Conservation (phyloP, 1,140 invertebrate genomes). For the Holotrichia oblita region DNA sequence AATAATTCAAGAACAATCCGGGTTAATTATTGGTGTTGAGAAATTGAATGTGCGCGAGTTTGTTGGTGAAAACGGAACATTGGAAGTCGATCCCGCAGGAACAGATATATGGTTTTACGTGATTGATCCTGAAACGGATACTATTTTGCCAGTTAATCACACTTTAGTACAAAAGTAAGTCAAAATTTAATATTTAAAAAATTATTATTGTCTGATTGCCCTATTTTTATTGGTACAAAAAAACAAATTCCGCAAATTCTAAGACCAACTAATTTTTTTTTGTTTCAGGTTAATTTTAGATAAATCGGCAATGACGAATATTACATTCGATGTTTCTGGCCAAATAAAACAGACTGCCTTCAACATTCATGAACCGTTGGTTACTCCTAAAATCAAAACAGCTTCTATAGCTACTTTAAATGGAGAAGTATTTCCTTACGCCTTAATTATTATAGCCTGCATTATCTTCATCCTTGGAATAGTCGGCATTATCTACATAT, state of each 20-base stretch:
- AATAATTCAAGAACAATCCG: constrained; percentile 78
- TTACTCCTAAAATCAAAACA: constrained; percentile 62
- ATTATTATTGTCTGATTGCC: no score
- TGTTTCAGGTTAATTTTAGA: constrained; percentile 65
- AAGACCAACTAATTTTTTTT: background rate
- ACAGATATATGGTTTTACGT: constrained; percentile 90
- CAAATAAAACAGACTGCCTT: constrained; percentile 72
- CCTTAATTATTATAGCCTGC: constrained; percentile 84
- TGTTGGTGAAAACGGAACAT: constrained; percentile 75
- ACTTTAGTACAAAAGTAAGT: constrained; percentile 72
- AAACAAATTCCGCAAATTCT: no score
- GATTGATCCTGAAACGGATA: constrained; percentile 80
- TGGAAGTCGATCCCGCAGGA: constrained; percentile 76
- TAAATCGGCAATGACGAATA: constrained; percentile 68
- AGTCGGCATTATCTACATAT: constrained; percentile 90
- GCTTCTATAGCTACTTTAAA: constrained; percentile 71
- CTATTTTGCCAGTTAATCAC: constrained; percentile 77
- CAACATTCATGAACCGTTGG: constrained; percentile 74
- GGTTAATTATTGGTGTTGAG: constrained; percentile 80
- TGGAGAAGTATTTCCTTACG: constrained; percentile 84
- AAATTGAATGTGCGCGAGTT: constrained; percentile 76
- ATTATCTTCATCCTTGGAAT: constrained; percentile 87
- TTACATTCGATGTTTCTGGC: constrained; percentile 72
- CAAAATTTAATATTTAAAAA: no score
- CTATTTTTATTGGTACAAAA: no score